Evolutionary conservation across 2,888 invertebrate species (phyloP), one percentile per base, ranked within the genome.

Genomic region (Calameuta pallipes): DNA sequence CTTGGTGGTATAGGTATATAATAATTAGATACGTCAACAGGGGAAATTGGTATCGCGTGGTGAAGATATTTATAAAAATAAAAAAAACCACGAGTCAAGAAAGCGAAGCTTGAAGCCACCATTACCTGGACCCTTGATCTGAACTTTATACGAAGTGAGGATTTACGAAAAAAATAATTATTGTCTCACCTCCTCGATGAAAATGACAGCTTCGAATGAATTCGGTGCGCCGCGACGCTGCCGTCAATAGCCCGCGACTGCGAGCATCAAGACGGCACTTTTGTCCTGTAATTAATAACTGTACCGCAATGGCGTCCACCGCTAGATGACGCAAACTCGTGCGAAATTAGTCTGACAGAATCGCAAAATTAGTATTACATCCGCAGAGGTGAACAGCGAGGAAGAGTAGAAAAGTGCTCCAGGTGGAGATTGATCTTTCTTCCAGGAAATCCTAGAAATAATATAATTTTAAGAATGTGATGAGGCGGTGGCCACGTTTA

Each of bases 241-340:
- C 23, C 56, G 56, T 23, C 56, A 2, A 23, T 56, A 56, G 56
- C 9, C 56, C 56, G 6, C 23, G 56, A 56, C 56, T 23, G 73
- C 33, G 73, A 41, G 78, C 71, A 80, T 75, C 76, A 81, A 79
- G 81, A 80, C 81, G 82, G 81, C 74, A 75, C 79, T 79, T 80
- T 81, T 75, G 81, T 80, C 82, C 81, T 81, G 82, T 83, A 83
- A 83, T 83, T 83, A 83, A 81, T 78, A 76, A 76, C 34, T 78
- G 75, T 79, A 79, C 83, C 81, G 81, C 81, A 78, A 78, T 78
- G 75, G 36, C 78, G 75, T 4, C 15, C 15, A 15, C 15, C 37
- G 37, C 37, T 15, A 41, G 41, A 41, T 41, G 6, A 41, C 70
- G 70, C 1, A 6, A 11, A 70, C n/a, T 70, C 12, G 70, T n/a